Conservation (phyloP, 2,797 vertebrate species). For the Alauda arvensis region DNA sequence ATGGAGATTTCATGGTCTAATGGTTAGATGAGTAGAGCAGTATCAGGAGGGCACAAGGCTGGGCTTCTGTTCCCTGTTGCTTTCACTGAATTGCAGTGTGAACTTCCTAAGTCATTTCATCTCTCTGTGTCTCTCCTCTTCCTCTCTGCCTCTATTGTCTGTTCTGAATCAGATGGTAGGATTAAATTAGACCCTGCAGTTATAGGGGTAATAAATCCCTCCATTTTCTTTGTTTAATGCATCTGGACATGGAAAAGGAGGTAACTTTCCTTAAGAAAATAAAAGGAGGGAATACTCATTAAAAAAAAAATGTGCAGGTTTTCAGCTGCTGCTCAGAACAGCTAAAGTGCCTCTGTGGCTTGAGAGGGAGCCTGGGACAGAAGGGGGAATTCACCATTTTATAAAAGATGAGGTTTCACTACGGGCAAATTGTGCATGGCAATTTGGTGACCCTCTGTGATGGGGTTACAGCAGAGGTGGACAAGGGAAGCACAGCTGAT, state of each 20-base stretch:
- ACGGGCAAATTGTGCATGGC: background rate
- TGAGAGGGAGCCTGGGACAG: background rate
- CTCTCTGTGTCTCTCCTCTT: background rate
- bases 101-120: background rate
- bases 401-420: background rate
- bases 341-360: background rate
- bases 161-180: background rate
- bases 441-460: background rate
- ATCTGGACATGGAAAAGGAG: background rate
- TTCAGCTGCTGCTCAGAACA: background rate
- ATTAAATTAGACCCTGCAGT: background rate
- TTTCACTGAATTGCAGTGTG: background rate
- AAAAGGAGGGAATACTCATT: background rate
- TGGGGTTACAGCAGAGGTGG: background rate
- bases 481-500: background rate
- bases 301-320: background rate
- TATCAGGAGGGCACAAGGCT: background rate
- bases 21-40: background rate
- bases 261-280: background rate
- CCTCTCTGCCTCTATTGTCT: background rate
- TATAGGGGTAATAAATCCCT: background rate
- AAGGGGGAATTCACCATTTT: background rate
- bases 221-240: background rate
- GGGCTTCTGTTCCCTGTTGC: background rate
- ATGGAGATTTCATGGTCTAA: background rate